Base-by-base conservation (phyloP, 2,888 invertebrate genomes). In the Phaedon cochleariae region DNA sequence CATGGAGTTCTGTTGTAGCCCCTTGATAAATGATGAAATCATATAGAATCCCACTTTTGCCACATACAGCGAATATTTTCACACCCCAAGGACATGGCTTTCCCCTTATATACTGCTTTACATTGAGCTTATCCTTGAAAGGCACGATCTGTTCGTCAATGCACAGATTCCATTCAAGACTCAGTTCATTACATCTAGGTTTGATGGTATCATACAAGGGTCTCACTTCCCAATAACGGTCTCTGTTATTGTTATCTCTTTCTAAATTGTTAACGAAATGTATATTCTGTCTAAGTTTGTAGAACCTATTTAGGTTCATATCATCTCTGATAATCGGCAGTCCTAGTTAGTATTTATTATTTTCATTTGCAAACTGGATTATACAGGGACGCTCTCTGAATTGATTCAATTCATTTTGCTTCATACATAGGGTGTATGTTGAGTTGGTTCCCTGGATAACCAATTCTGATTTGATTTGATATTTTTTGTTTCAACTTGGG, bases 1-100 rank as follows among this genome's bases (percentile, higher is more conserved):
- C 15, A 59, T 59, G 20, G 5, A 48, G 12, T 29, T 41, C 48
- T 48, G 63, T 61, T 26, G 70, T 67, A 29, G 64, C 34, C 7
- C 58, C 61, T n/a, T 34, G 34, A 10, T 48, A 48, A 20, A 48
- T 10, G 20, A 48, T 48, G 48, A 48, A 48, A 15, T 48, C 48
- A 17, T 48, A 48, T 20, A 48, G 17, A 3, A 10, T 5, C 20
- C 48, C 48, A 3, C 48, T 48, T 18, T 5, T 2, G 3, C 48
- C 48, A 48, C 48, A 48, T 5, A 48, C 2, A 5, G 18, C 48
- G 17, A 48, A 48, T 2, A 48, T 48, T 48, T 48, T 48, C 18
- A 48, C 20, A 20, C 48, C 48, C 48, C 48, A 48, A n/a, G n/a
- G n/a, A n/a, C n/a, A n/a, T n/a, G n/a, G n/a, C n/a, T n/a, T n/a